phyloP scores from a whole-genome alignment of 2,113 vertebrate genomes.

The Petroica traversi region DNA sequence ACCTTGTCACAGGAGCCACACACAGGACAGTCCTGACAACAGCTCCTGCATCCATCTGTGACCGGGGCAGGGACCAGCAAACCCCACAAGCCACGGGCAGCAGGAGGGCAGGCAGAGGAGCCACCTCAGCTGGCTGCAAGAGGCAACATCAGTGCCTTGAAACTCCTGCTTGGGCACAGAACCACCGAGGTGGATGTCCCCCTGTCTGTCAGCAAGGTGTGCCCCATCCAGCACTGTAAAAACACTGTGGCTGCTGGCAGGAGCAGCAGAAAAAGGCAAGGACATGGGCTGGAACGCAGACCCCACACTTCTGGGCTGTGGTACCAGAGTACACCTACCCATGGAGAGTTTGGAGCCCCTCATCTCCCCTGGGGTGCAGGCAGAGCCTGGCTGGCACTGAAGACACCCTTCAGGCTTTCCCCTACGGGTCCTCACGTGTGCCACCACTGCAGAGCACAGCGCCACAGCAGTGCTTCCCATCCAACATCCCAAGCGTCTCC shows the following conservation, averaged over 20 bases:
- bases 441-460: background rate
- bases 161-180: background rate
- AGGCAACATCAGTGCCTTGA: background rate
- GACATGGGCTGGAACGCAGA: background rate
- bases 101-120: background rate
- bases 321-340: background rate
- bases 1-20: background rate
- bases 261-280: fast-evolving
- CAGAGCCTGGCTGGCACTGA: background rate
- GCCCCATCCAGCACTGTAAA: background rate
- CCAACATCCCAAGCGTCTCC: fast-evolving
- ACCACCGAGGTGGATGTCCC: background rate
- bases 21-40: background rate
- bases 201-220: background rate
- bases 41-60: background rate
- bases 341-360: background rate
- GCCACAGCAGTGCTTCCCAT: fast-evolving
- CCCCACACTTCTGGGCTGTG: fast-evolving
- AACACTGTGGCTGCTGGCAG: fast-evolving
- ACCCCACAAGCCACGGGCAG: fast-evolving
- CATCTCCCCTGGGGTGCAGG: background rate
- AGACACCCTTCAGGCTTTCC: background rate
- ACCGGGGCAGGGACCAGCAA: background rate
- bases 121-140: background rate
- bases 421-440: fast-evolving